Evolutionary conservation across 2,797 vertebrate genomes (phyloP), one percentile per base, ranked within the genome.

Genomic region (Sebastes glaucus): DNA sequence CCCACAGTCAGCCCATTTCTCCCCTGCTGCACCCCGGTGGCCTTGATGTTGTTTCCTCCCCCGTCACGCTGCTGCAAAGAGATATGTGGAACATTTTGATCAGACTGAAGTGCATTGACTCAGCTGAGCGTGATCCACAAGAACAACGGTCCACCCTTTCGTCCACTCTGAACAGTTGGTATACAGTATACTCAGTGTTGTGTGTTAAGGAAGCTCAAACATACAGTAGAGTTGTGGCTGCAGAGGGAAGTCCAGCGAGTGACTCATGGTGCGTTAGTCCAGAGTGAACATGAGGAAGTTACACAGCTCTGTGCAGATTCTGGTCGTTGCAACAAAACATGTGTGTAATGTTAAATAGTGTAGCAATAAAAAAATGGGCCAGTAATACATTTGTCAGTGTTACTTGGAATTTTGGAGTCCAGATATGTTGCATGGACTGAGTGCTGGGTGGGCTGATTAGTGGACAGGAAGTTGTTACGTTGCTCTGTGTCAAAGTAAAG

Each of bases 201-300:
- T 25, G 25, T 14, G 28, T 65, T 33, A 20, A 20, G 42, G 82
- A 80, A 65, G 63, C 55, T 66, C 33, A 62, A 62, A 10, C 46
- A 56, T 65, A 72, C 53, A 68, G 76, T 77, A 28, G n/a, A 27
- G 71, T 77, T 82, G 73, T 28, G 49, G 62, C 57, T 66, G 32
- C 27, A 72, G n/a, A 75, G 73, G 89, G 90, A 92, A 92, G 89
- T 88, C 74, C 27, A 61, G n/a, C 4, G 25, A 68, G 55, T 83
- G 77, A 89, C 16, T 83, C 22, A 73, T 30, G 16, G 33, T 69
- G 64, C 52, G 60, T 33, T 81, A 55, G 73, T 81, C 35, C 60
- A 78, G 22, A 81, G 80, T 52, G 56, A 38, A 84, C 77, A 87
- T 71, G 87, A 89, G 90, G 91, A 93, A 86, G 85, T 91, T 88